phyloP scores from a whole-genome alignment of 2,113 vertebrate genomes.

The Neogobius melanostomus region DNA sequence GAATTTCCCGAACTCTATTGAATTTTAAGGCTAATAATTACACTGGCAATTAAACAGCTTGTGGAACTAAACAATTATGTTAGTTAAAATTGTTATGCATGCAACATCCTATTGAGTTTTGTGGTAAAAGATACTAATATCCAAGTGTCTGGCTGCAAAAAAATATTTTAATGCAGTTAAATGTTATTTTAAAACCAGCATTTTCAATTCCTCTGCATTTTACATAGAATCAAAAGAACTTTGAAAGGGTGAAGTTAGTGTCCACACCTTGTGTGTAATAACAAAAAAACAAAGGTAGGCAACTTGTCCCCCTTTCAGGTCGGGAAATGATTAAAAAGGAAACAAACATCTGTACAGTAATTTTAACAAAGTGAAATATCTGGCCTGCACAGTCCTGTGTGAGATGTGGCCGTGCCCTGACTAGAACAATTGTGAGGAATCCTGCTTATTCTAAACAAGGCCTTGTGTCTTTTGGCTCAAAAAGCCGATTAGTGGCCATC shows the following conservation, averaged over 20 bases:
- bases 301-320: slow-evolving; percentile 58
- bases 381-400: slow-evolving; percentile 72
- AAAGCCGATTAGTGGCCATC: slow-evolving; percentile 30
- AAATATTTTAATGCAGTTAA: slow-evolving; percentile 73
- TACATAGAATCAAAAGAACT: slow-evolving; percentile 70
- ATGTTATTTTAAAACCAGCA: slow-evolving; percentile 74
- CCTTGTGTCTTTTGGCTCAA: slow-evolving; percentile 34
- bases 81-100: no score
- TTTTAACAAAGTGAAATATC: slow-evolving; percentile 87
- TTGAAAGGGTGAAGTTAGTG: slow-evolving; percentile 74
- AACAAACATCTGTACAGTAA: slow-evolving; percentile 87
- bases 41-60: background rate
- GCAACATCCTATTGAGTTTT: no score
- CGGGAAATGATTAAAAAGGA: slow-evolving; percentile 78
- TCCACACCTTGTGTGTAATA: slow-evolving; percentile 77
- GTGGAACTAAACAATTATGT: no score
- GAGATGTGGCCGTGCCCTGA: slow-evolving; percentile 38
- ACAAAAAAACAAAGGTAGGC: slow-evolving; percentile 67
- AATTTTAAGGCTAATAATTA: background rate
- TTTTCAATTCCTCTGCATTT: slow-evolving; percentile 62
- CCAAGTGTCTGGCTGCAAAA: slow-evolving; percentile 66
- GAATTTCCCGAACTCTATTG: no score
- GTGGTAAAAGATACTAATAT: slow-evolving; percentile 61
- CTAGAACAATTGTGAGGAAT: slow-evolving; percentile 61
- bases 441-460: slow-evolving; percentile 72